Evolutionary conservation across 1,140 invertebrate species (phyloP).

Genomic region (Saccostrea cuccullata): DNA sequence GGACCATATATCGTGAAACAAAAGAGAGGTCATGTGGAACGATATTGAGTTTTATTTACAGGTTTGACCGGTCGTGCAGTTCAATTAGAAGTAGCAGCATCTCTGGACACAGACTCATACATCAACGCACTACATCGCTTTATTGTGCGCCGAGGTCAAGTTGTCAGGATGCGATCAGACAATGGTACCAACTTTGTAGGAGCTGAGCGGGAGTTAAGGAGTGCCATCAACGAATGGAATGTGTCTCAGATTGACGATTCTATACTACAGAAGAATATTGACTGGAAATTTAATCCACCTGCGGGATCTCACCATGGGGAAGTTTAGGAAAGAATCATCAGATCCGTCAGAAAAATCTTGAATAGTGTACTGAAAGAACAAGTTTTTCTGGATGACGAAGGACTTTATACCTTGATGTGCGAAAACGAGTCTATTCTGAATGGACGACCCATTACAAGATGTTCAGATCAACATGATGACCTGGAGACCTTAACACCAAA

Average conservation of each 20-base stretch:
- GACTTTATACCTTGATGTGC: slow-evolving; percentile 53
- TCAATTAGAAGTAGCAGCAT: slow-evolving; percentile 56
- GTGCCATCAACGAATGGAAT: slow-evolving; percentile 48
- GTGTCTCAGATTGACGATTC: slow-evolving; percentile 39
- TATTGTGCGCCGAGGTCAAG: slow-evolving; percentile 49
- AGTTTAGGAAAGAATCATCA: slow-evolving; percentile 59
- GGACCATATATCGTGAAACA: slow-evolving; percentile 59
- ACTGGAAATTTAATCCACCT: slow-evolving; percentile 61
- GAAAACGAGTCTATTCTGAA: slow-evolving; percentile 52
- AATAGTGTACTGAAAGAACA: slow-evolving; percentile 50
- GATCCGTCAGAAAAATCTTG: slow-evolving; percentile 45
- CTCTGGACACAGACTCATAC: slow-evolving; percentile 39
- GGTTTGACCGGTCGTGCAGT: slow-evolving; percentile 52
- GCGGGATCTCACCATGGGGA: slow-evolving; percentile 53
- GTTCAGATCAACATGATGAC: slow-evolving; percentile 29
- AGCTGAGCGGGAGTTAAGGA: slow-evolving; percentile 39
- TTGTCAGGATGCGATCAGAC: slow-evolving; percentile 33
- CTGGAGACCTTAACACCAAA: slow-evolving; percentile 53
- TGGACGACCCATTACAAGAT: slow-evolving; percentile 46
- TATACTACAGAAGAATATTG: slow-evolving; percentile 51
- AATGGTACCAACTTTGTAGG: slow-evolving; percentile 54
- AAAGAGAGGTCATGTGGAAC: slow-evolving; percentile 47
- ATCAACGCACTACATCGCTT: slow-evolving; percentile 53
- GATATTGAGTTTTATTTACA: slow-evolving; percentile 61
- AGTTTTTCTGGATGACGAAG: slow-evolving; percentile 55